Conservation (phyloP, 1,140 invertebrate genomes). For the Pachypsylla venusta region DNA sequence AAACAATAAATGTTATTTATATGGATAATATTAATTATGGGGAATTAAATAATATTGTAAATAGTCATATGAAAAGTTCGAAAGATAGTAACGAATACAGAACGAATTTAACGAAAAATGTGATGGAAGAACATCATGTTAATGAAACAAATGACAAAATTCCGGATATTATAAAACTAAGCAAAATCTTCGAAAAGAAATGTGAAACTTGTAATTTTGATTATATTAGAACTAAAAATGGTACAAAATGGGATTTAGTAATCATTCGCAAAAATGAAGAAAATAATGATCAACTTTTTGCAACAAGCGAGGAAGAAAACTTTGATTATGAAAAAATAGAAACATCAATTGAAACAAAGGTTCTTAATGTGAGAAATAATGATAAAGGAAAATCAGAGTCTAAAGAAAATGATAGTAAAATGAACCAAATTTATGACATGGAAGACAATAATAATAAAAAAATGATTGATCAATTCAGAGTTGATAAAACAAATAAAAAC, state of each 20-base stretch:
- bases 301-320: neutral
- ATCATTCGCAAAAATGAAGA: neutral
- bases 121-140: too few relatives aligned
- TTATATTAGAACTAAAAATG: neutral
- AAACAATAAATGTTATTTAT: neutral
- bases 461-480: too few relatives aligned
- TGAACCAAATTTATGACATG: too few relatives aligned
- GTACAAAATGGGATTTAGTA: neutral
- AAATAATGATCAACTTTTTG: neutral
- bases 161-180: neutral
- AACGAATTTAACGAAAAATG: neutral
- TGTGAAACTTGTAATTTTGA: constrained; percentile 6
- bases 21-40: neutral
- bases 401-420: too few relatives aligned
- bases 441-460: too few relatives aligned
- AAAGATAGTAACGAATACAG: too few relatives aligned
- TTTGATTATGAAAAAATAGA: neutral
- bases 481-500: too few relatives aligned
- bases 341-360: too few relatives aligned
- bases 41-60: neutral
- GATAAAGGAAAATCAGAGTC: too few relatives aligned
- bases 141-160: neutral
- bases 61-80: too few relatives aligned
- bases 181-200: neutral
- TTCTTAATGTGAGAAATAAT: too few relatives aligned